Conservation (phyloP, 2,888 invertebrate genomes). For the Cancer borealis region DNA sequence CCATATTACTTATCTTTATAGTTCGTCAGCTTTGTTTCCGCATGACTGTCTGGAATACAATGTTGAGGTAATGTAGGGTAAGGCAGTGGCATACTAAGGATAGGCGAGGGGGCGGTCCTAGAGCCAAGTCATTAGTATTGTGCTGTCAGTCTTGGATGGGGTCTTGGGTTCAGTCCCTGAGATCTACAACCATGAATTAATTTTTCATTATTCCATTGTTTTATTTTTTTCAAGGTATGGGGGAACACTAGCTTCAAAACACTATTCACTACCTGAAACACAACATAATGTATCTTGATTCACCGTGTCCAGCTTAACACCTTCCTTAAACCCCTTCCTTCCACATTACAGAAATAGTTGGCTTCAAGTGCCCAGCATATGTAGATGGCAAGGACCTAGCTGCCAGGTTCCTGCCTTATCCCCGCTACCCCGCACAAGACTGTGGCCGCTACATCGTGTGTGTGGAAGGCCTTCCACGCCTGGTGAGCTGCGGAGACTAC, state of each 20-base stretch:
- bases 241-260: too few relatives aligned
- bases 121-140: too few relatives aligned
- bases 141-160: too few relatives aligned
- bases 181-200: neutral
- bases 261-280: too few relatives aligned
- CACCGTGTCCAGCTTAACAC: neutral
- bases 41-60: too few relatives aligned
- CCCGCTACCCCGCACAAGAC: constrained; percentile 93
- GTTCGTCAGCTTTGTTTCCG: too few relatives aligned
- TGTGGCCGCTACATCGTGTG: constrained; percentile 93
- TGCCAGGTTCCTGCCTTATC: constrained; percentile 95
- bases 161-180: neutral
- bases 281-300: neutral
- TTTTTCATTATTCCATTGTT: neutral
- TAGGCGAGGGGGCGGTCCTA: too few relatives aligned
- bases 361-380: constrained; percentile 94
- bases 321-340: neutral
- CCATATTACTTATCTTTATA: too few relatives aligned
- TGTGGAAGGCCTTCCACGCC: constrained; percentile 92
- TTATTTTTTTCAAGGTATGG: neutral
- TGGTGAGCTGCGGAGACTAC: constrained; percentile 92
- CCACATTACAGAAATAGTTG: constrained; percentile 86
- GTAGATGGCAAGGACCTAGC: constrained; percentile 89
- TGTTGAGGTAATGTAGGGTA: too few relatives aligned
- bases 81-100: too few relatives aligned